Percentiles rank a stretch among this genome's conserved stretches.
Evolutionary conservation across 92 coral and sea anemone genomes (phyloP).

Genomic region (Epizoanthus ramosus): DNA sequence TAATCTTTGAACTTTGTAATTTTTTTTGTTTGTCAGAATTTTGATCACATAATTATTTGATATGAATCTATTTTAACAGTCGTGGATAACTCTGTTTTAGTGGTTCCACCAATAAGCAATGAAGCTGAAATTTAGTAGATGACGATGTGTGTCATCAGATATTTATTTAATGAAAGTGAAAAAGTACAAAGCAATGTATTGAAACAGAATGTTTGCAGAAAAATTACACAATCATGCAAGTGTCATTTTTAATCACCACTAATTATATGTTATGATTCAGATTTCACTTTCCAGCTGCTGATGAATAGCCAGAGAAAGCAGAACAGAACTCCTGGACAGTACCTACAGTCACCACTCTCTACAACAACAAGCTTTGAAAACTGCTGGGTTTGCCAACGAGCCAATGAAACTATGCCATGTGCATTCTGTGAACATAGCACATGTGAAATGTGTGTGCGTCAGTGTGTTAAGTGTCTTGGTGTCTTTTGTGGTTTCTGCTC

Average conservation of each 20-base stretch:
- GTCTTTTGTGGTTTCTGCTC: conserved; percentile 86
- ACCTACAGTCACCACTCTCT: conserved; percentile 31
- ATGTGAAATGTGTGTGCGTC: conserved; percentile 93
- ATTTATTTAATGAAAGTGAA: no score
- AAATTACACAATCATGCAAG: background rate
- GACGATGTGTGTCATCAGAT: no score
- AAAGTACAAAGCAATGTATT: no score
- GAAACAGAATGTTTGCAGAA: background rate
- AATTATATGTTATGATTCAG: conserved; percentile 22
- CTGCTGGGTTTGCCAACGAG: conserved; percentile 85
- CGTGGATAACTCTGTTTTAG: no score
- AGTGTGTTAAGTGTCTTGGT: conserved; percentile 82
- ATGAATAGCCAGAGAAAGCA: conserved; percentile 73
- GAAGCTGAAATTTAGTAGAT: no score
- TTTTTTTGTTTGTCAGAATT: no score
- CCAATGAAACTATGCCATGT: conserved; percentile 78
- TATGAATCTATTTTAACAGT: no score
- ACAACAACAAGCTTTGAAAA: conserved; percentile 33
- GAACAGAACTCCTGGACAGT: conserved; percentile 6
- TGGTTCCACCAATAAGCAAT: no score
- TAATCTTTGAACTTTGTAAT: no score
- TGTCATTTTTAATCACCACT: conserved; percentile 4
- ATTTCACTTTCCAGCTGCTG: conserved; percentile 66
- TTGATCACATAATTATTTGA: no score
- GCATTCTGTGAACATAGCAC: conserved; percentile 82